Conservation (phyloP, 2,113 vertebrate genomes). For the Neopipo cinnamomea region DNA sequence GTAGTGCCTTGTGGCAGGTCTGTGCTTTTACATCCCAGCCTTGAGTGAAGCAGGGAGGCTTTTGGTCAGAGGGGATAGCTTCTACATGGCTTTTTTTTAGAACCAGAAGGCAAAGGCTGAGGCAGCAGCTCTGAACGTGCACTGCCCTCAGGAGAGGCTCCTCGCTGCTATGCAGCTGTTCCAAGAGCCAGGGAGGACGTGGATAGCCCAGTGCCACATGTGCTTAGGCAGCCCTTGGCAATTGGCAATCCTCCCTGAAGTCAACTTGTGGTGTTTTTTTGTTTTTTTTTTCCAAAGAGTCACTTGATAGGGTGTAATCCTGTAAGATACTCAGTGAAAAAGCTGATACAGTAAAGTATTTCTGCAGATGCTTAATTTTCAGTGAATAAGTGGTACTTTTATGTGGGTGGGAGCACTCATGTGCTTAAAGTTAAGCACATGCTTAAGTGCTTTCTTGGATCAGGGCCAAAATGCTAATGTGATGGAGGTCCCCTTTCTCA, state of each 20-base stretch:
- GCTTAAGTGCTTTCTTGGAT: slow-evolving; percentile 65
- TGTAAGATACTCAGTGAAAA: slow-evolving; percentile 24
- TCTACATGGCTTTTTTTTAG: neutral
- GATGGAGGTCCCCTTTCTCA: slow-evolving; percentile 33
- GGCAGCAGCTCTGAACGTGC: neutral
- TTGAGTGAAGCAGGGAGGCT: neutral
- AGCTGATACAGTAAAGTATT: slow-evolving; percentile 48
- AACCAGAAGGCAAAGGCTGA: neutral
- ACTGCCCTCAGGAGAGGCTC: neutral
- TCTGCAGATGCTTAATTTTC: slow-evolving; percentile 60
- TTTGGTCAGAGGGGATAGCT: neutral
- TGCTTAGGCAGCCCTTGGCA: slow-evolving; percentile 17
- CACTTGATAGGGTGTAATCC: slow-evolving; percentile 41
- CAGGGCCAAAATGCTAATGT: slow-evolving; percentile 36
- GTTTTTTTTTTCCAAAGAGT: neutral
- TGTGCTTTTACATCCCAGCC: neutral
- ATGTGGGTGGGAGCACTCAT: slow-evolving; percentile 59
- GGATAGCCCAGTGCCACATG: neutral
- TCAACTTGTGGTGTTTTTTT: neutral
- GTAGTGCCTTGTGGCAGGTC: neutral
- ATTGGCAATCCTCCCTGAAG: neutral
- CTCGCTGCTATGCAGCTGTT: slow-evolving; percentile 44
- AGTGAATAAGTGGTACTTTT: slow-evolving; percentile 51
- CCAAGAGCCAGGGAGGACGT: neutral
- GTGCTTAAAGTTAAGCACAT: slow-evolving; percentile 64